Conservation (phyloP, 2,888 invertebrate species). For the Yponomeuta malinellus region DNA sequence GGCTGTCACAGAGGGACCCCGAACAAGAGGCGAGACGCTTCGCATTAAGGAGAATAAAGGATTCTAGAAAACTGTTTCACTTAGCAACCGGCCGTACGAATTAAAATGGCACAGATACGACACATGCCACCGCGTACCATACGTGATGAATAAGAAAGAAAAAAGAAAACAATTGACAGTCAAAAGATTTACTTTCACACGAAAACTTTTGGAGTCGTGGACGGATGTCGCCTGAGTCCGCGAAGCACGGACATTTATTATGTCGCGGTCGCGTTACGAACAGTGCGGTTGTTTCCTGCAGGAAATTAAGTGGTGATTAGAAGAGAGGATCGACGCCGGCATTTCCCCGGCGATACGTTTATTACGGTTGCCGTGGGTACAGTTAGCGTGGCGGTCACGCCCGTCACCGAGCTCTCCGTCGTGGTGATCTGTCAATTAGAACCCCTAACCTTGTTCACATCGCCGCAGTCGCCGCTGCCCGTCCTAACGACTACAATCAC, state of each 20-base stretch:
- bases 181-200: conserved; percentile 40
- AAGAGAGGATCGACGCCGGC: conserved; percentile 35
- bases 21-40: conserved; percentile 69
- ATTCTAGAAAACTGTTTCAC: conserved; percentile 58
- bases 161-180: conserved; percentile 28
- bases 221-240: not conserved
- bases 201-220: conserved; percentile 19
- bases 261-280: conserved; percentile 38
- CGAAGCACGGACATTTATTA: conserved; percentile 27
- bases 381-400: conserved; percentile 59
- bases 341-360: conserved; percentile 60
- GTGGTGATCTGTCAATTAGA: conserved; percentile 62
- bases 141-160: conserved; percentile 36
- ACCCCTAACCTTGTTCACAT: conserved; percentile 58
- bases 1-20: conserved; percentile 68
- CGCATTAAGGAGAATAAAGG: conserved; percentile 67
- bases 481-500: conserved; percentile 41
- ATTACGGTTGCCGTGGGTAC: conserved; percentile 54
- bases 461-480: conserved; percentile 35
- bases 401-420: conserved; percentile 43
- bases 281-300: conserved; percentile 39
- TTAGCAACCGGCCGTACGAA: conserved; percentile 59
- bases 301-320: conserved; percentile 48
- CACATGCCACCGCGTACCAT: conserved; percentile 37
- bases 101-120: conserved; percentile 58